Evolutionary conservation across 2,888 invertebrate species (phyloP).

Genomic region (Aromia moschata): DNA sequence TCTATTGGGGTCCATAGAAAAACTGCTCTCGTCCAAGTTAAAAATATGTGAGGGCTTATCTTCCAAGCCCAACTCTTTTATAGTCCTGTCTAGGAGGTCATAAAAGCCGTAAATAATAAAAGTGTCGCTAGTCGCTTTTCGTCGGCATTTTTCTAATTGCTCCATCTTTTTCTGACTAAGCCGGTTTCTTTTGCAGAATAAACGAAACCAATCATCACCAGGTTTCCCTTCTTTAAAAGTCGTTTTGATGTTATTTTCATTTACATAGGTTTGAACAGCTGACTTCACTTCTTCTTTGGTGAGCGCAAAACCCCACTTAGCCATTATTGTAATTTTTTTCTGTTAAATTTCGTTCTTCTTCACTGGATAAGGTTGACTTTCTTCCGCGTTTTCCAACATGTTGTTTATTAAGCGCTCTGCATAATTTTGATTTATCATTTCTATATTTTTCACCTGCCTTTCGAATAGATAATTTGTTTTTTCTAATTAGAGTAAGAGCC

Average conservation of each 20-base stretch:
- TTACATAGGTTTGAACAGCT: slow-evolving; percentile 29
- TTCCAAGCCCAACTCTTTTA: slow-evolving; percentile 30
- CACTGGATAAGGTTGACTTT: neutral
- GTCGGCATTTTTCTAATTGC: slow-evolving; percentile 30
- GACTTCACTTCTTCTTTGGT: slow-evolving; percentile 26
- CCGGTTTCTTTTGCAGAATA: slow-evolving; percentile 32
- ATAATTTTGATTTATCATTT: too few species aligned
- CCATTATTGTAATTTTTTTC: slow-evolving; percentile 14
- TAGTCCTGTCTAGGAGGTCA: slow-evolving; percentile 18
- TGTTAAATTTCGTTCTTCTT: slow-evolving; percentile 9
- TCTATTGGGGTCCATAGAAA: slow-evolving; percentile 18
- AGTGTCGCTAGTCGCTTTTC: slow-evolving; percentile 25
- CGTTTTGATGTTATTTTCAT: slow-evolving; percentile 29
- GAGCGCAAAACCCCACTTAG: slow-evolving; percentile 18
- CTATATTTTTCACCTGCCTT: too few species aligned
- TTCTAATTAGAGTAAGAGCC: too few species aligned
- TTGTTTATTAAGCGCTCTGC: neutral
- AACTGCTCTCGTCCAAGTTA: slow-evolving; percentile 38
- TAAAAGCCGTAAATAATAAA: slow-evolving; percentile 26
- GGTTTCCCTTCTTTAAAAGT: slow-evolving; percentile 31
- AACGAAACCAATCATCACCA: slow-evolving; percentile 35
- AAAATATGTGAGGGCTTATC: slow-evolving; percentile 34
- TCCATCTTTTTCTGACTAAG: slow-evolving; percentile 31
- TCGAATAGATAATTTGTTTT: too few species aligned
- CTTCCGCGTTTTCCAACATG: slow-evolving; percentile 5